Percentiles rank a stretch among this genome's conserved stretches.
Evolutionary conservation across 2,888 invertebrate genomes (phyloP).

Genomic region (Dusona sp.): DNA sequence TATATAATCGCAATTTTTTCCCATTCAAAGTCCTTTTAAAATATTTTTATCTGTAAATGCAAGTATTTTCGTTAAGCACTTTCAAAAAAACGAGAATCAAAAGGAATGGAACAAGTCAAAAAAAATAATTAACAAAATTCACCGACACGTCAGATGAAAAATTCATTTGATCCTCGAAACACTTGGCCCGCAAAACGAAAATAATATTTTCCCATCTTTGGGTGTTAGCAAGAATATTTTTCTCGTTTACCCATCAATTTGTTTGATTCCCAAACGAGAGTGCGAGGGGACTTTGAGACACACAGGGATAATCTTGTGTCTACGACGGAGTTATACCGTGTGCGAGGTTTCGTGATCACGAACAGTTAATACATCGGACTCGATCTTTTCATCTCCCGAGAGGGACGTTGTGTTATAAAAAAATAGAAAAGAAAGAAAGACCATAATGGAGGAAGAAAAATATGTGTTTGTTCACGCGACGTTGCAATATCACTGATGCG

Average conservation of each 20-base stretch:
- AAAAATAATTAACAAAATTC: neutral
- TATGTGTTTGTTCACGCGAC: slow-evolving; percentile 21
- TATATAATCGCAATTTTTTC: neutral
- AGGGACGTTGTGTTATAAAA: slow-evolving; percentile 31
- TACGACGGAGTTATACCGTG: neutral
- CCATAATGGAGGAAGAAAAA: slow-evolving; percentile 53
- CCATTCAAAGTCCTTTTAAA: neutral
- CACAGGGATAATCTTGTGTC: neutral
- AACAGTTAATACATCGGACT: slow-evolving; percentile 78
- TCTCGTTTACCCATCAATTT: slow-evolving; percentile 84
- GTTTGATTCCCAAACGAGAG: slow-evolving; percentile 82
- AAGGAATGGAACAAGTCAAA: neutral
- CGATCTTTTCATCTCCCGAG: slow-evolving; percentile 27
- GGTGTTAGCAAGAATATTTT: neutral
- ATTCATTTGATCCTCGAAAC: neutral
- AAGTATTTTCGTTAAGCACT: too few species aligned
- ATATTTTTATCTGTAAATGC: neutral
- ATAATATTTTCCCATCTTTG: neutral
- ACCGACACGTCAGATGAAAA: neutral
- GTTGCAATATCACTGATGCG: slow-evolving; percentile 14
- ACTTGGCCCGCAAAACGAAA: neutral
- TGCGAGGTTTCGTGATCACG: slow-evolving; percentile 82
- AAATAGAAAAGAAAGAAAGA: slow-evolving; percentile 55
- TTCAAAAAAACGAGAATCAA: neutral
- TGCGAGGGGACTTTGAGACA: slow-evolving; percentile 71